Percentiles rank a stretch among this genome's conserved stretches.
Conservation (phyloP, 2,888 invertebrate species). For the Villa cingulata region DNA sequence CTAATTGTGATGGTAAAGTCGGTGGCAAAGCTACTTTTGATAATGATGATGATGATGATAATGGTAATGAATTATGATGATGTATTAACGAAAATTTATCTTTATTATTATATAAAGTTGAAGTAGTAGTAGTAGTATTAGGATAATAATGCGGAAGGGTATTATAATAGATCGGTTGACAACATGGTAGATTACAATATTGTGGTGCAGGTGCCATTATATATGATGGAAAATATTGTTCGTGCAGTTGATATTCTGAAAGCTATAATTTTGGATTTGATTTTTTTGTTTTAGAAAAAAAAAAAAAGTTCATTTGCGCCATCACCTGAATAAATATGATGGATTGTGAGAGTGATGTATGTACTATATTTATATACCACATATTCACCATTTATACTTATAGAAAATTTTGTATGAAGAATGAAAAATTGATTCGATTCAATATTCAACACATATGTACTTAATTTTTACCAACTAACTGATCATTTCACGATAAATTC, state of each 20-base stretch:
- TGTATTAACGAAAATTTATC: conserved; percentile 12
- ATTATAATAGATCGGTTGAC: conserved; percentile 23
- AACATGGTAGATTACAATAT: conserved; percentile 33
- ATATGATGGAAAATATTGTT: conserved; percentile 35
- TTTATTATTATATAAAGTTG: conserved; percentile 10
- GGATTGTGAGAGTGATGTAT: too few species aligned
- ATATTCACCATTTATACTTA: too few species aligned
- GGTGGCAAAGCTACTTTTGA: conserved; percentile 11
- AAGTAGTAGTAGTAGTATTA: too few species aligned
- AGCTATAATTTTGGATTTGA: conserved; percentile 24
- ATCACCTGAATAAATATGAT: too few species aligned
- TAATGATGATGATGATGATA: conserved; percentile 25
- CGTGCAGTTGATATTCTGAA: conserved; percentile 30
- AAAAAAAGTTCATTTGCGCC: too few species aligned
- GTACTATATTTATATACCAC: too few species aligned
- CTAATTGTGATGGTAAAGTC: conserved; percentile 14
- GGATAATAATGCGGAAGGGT: conserved; percentile 28
- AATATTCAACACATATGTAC: too few species aligned
- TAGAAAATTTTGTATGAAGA: too few species aligned
- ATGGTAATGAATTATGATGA: conserved; percentile 19
- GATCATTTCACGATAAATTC: too few species aligned
- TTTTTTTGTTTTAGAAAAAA: too few species aligned
- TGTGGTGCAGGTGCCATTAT: conserved; percentile 33
- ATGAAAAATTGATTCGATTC: too few species aligned
- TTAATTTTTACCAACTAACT: too few species aligned